Percentiles rank a stretch among this genome's conserved stretches.
Evolutionary conservation across 2,888 invertebrate genomes (phyloP).

Genomic region (Apotomis betuletana): DNA sequence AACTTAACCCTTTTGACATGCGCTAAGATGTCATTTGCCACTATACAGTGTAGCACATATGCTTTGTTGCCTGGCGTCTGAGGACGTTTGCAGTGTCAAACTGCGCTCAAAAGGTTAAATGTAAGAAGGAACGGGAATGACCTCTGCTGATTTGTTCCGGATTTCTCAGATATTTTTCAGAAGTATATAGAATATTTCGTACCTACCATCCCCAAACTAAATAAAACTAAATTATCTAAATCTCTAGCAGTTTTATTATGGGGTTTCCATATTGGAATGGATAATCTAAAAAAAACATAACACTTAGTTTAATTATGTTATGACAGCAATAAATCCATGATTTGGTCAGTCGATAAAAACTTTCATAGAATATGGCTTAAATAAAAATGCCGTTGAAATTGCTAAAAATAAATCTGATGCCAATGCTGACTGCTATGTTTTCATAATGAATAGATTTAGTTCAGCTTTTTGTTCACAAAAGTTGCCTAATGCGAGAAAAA

Average conservation of each 20-base stretch:
- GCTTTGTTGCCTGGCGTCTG: too few species aligned
- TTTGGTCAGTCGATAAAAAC: slow-evolving; percentile 14
- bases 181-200: neutral
- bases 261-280: neutral
- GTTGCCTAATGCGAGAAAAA: too few species aligned
- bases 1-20: too few species aligned
- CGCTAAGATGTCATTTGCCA: too few species aligned
- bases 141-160: neutral
- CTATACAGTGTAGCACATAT: too few species aligned
- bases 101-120: too few species aligned
- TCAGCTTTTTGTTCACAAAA: too few species aligned
- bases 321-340: slow-evolving; percentile 2
- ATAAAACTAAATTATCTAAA: slow-evolving; percentile 5
- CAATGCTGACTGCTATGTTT: too few species aligned
- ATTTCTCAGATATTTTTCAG: neutral
- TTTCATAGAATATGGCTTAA: slow-evolving; percentile 1
- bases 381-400: neutral
- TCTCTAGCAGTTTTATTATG: slow-evolving; percentile 5
- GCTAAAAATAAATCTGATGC: too few species aligned
- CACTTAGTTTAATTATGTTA: neutral
- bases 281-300: slow-evolving; percentile 9
- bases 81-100: too few species aligned
- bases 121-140: too few species aligned
- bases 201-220: neutral
- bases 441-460: too few species aligned